Conservation (phyloP, 2,797 vertebrate species). For the Phalanger gymnotis region DNA sequence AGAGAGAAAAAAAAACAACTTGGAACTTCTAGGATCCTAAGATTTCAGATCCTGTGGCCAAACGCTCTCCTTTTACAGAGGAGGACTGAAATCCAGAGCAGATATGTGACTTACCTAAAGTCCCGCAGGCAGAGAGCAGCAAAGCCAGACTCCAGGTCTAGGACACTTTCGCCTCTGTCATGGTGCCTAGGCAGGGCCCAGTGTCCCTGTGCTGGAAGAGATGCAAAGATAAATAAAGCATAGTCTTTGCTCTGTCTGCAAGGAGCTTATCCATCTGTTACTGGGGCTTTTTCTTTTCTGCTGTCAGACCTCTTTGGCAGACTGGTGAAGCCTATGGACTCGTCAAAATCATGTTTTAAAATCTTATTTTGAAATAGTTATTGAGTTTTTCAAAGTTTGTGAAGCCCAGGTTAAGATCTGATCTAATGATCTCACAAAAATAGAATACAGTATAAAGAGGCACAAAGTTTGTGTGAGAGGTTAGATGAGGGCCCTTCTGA, state of each 20-base stretch:
- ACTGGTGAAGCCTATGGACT: neutral
- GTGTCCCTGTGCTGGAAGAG: neutral
- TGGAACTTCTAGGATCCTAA: neutral
- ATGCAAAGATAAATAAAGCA: neutral
- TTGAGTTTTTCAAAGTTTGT: neutral
- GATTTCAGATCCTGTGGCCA: neutral
- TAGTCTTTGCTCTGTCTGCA: neutral
- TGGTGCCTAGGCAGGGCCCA: neutral
- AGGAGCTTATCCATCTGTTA: neutral
- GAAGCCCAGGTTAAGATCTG: neutral
- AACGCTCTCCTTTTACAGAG: neutral
- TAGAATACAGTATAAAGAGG: neutral
- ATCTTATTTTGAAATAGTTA: neutral
- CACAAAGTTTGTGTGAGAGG: neutral
- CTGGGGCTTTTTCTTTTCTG: neutral
- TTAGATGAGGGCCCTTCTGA: neutral
- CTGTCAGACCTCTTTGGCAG: neutral
- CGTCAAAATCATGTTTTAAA: neutral
- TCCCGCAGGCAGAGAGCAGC: neutral
- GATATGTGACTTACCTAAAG: neutral
- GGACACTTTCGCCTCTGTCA: neutral
- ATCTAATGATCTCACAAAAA: neutral
- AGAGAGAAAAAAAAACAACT: neutral
- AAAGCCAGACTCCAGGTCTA: neutral
- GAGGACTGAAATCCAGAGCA: neutral